Evolutionary conservation across 2,797 vertebrate genomes (phyloP), one percentile per base, ranked within the genome.

Genomic region (Aselliscus stoliczkanus): DNA sequence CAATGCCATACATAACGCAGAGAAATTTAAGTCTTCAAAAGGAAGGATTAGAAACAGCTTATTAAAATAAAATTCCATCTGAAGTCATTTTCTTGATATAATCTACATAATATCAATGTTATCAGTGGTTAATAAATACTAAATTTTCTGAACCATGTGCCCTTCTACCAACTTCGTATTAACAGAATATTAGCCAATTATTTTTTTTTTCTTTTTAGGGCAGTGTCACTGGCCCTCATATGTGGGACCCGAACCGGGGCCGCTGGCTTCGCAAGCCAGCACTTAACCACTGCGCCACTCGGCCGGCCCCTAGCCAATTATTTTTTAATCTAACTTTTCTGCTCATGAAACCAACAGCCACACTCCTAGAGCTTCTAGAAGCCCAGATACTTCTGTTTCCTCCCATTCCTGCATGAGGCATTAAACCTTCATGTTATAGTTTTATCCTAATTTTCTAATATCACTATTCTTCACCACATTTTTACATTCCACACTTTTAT

Each of bases 21-120:
- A 88, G 13, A 94, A 97, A 85, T 50, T 70, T 75, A 62, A 76
- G 29, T 47, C 62, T 93, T 95, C 65, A 92, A 95, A 95, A 88
- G 47, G 47, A 94, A 89, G 72, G 58, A 88, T 62, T 91, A 90
- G 6, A 70, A 88, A 83, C 52, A 81, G n/a, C 54, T 91, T 62
- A 95, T 39, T 96, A 93, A 88, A 86, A 88, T 64, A 89, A 89
- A 94, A 90, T 85, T 79, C 42, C 54, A 92, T 42, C 54, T 60
- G 8, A 86, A 31, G 18, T 58, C 86, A 91, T 64, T 86, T 94
- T 92, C 93, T 88, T 94, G 80, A 81, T 77, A 76, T 42, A 17
- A 92, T 54, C 85, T 65, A 80, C 44, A 79, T 21, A 80, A 23
- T 29, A 88, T 62, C 83, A 92, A 83, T 27, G 75, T 6, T 91